These are phyloP conservation scores for Drosophila gaucha DNA, from an alignment of 2,888 invertebrate species.

Conservation along the genomic window DNA sequence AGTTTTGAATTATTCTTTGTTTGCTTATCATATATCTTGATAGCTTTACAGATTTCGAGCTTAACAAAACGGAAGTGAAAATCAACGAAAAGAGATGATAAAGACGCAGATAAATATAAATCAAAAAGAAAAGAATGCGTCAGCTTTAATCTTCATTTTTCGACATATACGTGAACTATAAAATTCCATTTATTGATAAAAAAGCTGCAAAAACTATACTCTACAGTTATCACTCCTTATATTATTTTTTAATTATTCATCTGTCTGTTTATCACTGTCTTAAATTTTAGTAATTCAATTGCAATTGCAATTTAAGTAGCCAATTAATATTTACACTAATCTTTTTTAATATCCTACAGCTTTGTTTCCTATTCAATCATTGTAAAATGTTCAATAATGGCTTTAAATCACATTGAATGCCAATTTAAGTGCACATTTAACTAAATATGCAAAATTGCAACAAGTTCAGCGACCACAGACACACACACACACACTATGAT, in stretches of 20 bases:
- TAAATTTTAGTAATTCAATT: not conserved
- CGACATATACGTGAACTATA: conserved; percentile 1
- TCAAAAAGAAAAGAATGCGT: conserved; percentile 12
- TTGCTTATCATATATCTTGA: not conserved
- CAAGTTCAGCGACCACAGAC: conserved; percentile 68
- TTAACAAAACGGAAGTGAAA: conserved; percentile 15
- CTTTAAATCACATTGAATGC: conserved; percentile 29
- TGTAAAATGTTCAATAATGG: conserved; percentile 20
- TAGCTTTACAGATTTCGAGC: not conserved
- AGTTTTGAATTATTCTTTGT: not conserved
- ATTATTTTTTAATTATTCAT: not conserved
- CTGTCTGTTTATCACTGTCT: not conserved
- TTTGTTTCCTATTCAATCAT: too few species aligned
- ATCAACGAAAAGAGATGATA: not conserved
- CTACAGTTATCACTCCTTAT: too few species aligned
- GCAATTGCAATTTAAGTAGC: not conserved
- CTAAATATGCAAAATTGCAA: conserved; percentile 35
- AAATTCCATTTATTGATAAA: not conserved
- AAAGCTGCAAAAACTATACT: too few species aligned
- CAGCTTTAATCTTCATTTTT: not conserved
- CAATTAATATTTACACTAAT: too few species aligned
- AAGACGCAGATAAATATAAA: not conserved
- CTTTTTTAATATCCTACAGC: too few species aligned
- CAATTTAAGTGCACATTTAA: conserved; percentile 52
- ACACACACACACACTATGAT: conserved; percentile 17